These are phyloP conservation scores for Oryctolagus cuniculus DNA, from an alignment of 2,113 vertebrate genomes.

Conservation along the genomic window DNA sequence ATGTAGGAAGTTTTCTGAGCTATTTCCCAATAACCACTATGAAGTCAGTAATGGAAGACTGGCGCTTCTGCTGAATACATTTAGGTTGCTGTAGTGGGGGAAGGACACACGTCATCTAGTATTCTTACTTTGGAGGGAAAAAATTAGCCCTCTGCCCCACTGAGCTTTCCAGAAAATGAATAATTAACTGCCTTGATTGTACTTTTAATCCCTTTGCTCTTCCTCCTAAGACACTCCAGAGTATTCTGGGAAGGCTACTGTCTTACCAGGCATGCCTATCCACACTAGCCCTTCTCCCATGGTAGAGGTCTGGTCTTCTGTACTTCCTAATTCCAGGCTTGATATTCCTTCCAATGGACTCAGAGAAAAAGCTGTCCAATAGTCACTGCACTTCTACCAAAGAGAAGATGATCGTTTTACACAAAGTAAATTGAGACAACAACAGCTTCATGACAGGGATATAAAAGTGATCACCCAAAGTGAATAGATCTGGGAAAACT, in stretches of 20 bases:
- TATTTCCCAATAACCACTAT: not conserved
- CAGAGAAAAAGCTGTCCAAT: conserved; percentile 27
- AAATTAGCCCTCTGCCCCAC: not conserved
- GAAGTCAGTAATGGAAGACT: not conserved
- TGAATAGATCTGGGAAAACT: not conserved
- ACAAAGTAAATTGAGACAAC: conserved; percentile 62
- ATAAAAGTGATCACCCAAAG: conserved; percentile 45
- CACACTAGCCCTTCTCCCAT: rapidly evolving
- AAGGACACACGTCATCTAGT: not conserved
- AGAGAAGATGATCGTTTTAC: conserved; percentile 59
- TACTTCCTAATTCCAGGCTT: conserved; percentile 4
- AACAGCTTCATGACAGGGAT: not conserved
- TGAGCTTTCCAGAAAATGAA: not conserved
- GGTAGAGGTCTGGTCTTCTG: not conserved
- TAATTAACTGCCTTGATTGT: not conserved
- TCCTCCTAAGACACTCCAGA: not conserved
- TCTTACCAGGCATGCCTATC: not conserved
- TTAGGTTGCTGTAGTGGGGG: not conserved
- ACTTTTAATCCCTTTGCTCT: not conserved
- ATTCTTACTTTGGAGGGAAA: not conserved
- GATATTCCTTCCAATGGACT: not conserved
- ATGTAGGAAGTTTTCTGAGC: not conserved
- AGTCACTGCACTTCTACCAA: not conserved
- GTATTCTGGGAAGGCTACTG: not conserved
- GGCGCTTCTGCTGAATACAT: not conserved